phyloP scores from a whole-genome alignment of 2,113 vertebrate species.

The Podocnemis expansa region DNA sequence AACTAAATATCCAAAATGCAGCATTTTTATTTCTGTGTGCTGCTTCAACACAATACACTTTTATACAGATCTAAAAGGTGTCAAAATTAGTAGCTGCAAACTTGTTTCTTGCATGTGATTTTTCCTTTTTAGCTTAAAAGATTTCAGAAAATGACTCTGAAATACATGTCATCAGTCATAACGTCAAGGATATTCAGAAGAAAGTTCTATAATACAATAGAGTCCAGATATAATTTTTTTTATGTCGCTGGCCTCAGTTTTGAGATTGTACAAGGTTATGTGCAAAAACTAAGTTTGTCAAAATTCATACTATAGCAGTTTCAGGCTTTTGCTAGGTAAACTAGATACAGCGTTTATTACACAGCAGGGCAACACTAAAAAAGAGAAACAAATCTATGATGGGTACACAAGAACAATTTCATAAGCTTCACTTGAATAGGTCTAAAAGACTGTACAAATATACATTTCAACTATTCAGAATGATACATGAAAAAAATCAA shows the following conservation, averaged over 20 bases:
- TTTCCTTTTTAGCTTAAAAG: constrained; percentile 81
- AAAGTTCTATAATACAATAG: constrained; percentile 86
- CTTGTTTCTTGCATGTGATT: constrained; percentile 82
- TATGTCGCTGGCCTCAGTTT: constrained; percentile 82
- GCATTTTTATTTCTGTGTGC: constrained; percentile 78
- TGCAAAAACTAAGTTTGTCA: constrained; percentile 91
- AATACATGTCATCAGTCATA: constrained; percentile 81
- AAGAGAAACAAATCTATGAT: constrained; percentile 87
- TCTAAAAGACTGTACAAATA: constrained; percentile 99
- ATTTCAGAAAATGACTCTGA: constrained; percentile 84
- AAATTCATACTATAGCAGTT: constrained; percentile 90
- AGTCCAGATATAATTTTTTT: constrained; percentile 83
- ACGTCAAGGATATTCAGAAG: constrained; percentile 84
- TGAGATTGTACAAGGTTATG: constrained; percentile 92
- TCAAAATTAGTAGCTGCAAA: constrained; percentile 86
- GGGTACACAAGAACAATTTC: constrained; percentile 88
- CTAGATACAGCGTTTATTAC: constrained; percentile 93
- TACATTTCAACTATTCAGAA: constrained; percentile 93
- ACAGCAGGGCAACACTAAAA: constrained; percentile 94
- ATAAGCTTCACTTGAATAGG: constrained; percentile 90
- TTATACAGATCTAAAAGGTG: constrained; percentile 87
- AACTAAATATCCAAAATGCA: constrained; percentile 85
- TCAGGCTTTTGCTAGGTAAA: constrained; percentile 92
- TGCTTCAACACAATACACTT: constrained; percentile 88
- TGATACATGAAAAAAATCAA: constrained; percentile 86